phyloP scores from a whole-genome alignment of 1,140 invertebrate species.

The Leptopilina clavipes region DNA sequence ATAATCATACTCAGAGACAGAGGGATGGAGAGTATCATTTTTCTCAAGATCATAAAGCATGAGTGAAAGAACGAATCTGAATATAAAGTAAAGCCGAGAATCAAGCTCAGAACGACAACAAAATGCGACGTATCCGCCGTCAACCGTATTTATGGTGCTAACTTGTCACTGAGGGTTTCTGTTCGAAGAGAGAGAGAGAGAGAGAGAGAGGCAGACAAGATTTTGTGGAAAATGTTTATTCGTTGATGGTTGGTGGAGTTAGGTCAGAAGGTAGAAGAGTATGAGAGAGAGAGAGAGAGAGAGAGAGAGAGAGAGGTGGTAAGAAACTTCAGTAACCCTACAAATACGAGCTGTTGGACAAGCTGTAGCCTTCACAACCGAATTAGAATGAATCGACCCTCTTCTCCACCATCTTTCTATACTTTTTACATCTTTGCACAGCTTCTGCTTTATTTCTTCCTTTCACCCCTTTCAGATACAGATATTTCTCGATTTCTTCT shows the following conservation, averaged over 20 bases:
- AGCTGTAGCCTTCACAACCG: conserved; percentile 73
- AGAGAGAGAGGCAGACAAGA: conserved; percentile 53
- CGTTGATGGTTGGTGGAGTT: neutral
- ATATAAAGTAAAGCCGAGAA: conserved; percentile 20
- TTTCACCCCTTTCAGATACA: neutral
- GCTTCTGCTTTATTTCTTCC: neutral
- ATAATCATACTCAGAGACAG: neutral
- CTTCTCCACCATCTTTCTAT: conserved; percentile 49
- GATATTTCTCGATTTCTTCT: neutral
- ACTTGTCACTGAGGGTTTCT: conserved; percentile 60
- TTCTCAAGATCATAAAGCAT: neutral
- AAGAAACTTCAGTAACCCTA: conserved; percentile 54
- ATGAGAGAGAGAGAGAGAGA: conserved; percentile 47
- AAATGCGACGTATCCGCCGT: conserved; percentile 61
- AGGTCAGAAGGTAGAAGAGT: conserved; percentile 6
- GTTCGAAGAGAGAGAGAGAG: too few species aligned
- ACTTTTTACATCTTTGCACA: conserved; percentile 14
- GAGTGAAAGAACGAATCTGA: conserved; percentile 12
- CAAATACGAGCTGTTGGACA: conserved; percentile 72
- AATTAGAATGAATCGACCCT: conserved; percentile 75
- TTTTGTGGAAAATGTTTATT: conserved; percentile 59
- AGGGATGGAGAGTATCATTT: conserved; percentile 1
- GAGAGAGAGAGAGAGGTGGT: too few species aligned
- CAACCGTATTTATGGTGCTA: conserved; percentile 66
- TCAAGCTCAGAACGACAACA: conserved; percentile 45